These are phyloP conservation scores for Hipparchia semele DNA, from an alignment of 2,888 invertebrate genomes.

Conservation along the genomic window DNA sequence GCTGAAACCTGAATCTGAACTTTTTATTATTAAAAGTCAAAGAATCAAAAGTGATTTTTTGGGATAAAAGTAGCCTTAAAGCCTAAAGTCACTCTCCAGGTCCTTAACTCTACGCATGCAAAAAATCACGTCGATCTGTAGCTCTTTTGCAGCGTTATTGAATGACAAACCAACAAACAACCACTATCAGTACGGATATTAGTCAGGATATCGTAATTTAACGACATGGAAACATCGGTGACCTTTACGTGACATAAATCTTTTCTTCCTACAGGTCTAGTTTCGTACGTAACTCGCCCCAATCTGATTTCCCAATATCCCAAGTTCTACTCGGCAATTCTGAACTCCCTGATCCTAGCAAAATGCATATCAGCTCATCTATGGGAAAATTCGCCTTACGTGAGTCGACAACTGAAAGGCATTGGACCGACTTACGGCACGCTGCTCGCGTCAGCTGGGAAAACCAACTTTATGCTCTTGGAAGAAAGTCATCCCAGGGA, in stretches of 20 bases:
- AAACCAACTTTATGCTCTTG: constrained; percentile 85
- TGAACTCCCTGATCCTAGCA: constrained; percentile 84
- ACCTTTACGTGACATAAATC: not conserved
- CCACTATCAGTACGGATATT: too few species aligned
- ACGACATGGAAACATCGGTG: not conserved
- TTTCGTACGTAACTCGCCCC: constrained; percentile 79
- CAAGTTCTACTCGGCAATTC: constrained; percentile 76
- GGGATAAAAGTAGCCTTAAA: too few species aligned
- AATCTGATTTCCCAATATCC: constrained; percentile 55
- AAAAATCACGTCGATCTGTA: too few species aligned
- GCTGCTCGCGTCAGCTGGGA: constrained; percentile 85
- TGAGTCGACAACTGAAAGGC: constrained; percentile 87
- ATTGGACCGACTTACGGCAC: constrained; percentile 87
- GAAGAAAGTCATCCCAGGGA: constrained; percentile 87
- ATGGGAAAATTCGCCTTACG: constrained; percentile 89
- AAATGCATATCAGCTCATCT: constrained; percentile 87
- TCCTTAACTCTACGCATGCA: too few species aligned
- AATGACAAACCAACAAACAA: too few species aligned
- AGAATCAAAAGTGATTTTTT: too few species aligned
- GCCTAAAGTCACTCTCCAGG: too few species aligned
- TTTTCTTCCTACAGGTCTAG: constrained; percentile 71
- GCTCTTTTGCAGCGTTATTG: too few species aligned
- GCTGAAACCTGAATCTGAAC: too few species aligned
- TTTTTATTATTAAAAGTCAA: too few species aligned
- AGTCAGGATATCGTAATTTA: too few species aligned